A percentile compares a stretch with the other conserved stretches of the same genome.
These are phyloP conservation scores for Xenops minutus DNA, from an alignment of 2,797 vertebrate species.

Conservation along the genomic window DNA sequence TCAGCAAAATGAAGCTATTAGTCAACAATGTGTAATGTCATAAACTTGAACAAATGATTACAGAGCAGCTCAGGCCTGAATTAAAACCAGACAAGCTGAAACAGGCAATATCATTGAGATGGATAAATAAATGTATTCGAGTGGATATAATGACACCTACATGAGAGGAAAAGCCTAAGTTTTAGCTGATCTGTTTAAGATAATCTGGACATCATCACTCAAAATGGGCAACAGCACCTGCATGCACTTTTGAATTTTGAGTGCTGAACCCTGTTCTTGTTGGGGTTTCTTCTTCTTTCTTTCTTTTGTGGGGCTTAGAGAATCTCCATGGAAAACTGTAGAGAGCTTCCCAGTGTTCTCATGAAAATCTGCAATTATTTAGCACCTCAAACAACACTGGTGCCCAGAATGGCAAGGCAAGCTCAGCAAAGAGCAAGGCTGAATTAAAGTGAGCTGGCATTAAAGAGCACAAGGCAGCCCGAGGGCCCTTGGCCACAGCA, in stretches of 20 bases:
- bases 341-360: neutral
- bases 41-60: slow-evolving; percentile 6
- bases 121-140: neutral
- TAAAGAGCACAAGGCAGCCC: neutral
- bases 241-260: neutral
- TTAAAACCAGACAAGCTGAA: slow-evolving; percentile 31
- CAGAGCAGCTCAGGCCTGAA: neutral
- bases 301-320: neutral
- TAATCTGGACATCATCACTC: neutral
- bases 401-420: neutral
- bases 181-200: slow-evolving; percentile 33
- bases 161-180: neutral
- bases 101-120: neutral
- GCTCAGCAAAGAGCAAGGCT: neutral
- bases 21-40: slow-evolving; percentile 28
- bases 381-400: neutral
- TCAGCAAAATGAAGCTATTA: slow-evolving; percentile 55
- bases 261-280: neutral
- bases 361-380: neutral
- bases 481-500: neutral
- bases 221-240: neutral
- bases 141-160: neutral
- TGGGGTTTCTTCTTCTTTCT: neutral
- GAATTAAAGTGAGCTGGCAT: neutral
- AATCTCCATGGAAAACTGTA: neutral